Percentiles rank a stretch among this genome's conserved stretches.
phyloP scores from a whole-genome alignment of 2,797 vertebrate species.

The Iguana delicatissima region DNA sequence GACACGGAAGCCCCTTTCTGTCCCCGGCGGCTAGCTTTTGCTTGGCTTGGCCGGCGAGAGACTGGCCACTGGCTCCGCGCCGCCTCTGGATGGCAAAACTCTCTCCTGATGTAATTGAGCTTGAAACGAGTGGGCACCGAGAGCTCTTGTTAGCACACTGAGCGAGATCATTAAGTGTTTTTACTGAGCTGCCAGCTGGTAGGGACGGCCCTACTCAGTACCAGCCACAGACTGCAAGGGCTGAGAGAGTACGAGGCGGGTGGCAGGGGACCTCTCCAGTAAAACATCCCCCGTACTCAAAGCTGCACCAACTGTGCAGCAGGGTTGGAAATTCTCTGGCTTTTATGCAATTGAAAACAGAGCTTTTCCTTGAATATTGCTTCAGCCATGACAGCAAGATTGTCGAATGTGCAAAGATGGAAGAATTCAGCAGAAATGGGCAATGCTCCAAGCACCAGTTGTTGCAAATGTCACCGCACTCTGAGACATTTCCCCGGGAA shows the following conservation, averaged over 20 bases:
- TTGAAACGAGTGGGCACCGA: neutral
- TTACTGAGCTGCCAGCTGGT: neutral
- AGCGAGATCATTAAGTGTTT: neutral
- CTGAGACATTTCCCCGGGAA: no score
- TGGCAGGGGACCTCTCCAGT: fast-evolving
- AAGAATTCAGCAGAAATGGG: no score
- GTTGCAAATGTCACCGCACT: no score
- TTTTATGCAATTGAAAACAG: no score
- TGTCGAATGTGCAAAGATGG: no score
- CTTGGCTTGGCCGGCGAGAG: neutral
- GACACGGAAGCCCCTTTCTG: no score
- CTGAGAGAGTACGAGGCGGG: neutral
- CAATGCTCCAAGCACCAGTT: no score
- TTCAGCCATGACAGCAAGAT: no score
- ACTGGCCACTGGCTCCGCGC: no score
- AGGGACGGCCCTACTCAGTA: neutral
- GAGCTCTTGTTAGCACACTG: neutral
- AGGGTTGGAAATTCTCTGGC: neutral
- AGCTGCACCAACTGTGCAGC: neutral
- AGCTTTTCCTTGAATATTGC: no score
- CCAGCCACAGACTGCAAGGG: neutral
- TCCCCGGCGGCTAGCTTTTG: neutral
- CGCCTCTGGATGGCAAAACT: neutral
- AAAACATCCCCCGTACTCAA: no score
- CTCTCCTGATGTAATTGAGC: neutral